These are phyloP conservation scores for Nymphalis urticae DNA, from an alignment of 2,888 invertebrate genomes.

Conservation along the genomic window DNA sequence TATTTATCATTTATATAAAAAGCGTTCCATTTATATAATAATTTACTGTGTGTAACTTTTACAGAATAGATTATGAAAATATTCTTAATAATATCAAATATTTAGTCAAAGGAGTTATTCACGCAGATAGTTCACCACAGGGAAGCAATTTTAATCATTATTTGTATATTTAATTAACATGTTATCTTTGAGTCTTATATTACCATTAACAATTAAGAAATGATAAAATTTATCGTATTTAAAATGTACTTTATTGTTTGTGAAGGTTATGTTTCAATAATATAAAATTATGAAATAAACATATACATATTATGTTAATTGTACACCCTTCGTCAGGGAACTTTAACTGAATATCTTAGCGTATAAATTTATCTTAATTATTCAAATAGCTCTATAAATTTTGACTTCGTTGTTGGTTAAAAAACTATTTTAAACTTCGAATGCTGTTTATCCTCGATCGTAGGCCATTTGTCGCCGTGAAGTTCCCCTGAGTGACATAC, in stretches of 20 bases:
- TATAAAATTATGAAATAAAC: no score
- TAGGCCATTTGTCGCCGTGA: slow-evolving; percentile 75
- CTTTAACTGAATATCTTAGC: neutral
- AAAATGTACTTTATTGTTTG: no score
- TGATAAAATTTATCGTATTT: no score
- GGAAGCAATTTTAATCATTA: slow-evolving; percentile 24
- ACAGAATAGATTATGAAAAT: no score
- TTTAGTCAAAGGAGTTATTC: slow-evolving; percentile 24
- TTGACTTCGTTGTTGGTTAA: neutral
- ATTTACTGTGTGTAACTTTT: no score
- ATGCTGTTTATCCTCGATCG: slow-evolving; percentile 58
- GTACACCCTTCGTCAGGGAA: neutral
- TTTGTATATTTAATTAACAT: slow-evolving; percentile 10
- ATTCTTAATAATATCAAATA: no score
- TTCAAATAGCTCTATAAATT: neutral
- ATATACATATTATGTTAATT: no score
- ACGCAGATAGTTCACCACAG: slow-evolving; percentile 30
- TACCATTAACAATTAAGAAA: no score
- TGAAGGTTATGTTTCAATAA: no score
- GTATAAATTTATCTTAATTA: neutral
- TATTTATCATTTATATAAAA: slow-evolving; percentile 1
- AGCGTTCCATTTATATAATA: neutral
- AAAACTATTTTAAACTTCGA: slow-evolving; percentile 30
- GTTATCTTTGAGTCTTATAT: neutral
- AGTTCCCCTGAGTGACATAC: slow-evolving; percentile 76